phyloP scores from a whole-genome alignment of 2,888 invertebrate species.

The Ormyrus labotus region DNA sequence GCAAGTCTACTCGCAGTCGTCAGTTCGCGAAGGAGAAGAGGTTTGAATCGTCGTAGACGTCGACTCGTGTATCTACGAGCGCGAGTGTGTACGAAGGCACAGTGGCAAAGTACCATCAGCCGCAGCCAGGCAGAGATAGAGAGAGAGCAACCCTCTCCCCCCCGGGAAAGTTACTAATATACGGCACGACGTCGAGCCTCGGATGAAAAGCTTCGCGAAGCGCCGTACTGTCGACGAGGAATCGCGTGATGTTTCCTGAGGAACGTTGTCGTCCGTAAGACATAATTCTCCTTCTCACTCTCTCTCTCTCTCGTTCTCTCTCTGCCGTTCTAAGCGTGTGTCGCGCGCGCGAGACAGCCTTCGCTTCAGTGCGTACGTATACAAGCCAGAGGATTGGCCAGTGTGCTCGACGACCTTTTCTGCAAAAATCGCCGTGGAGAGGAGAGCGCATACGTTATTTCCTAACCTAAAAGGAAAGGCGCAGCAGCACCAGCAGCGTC shows the following conservation, averaged over 20 bases:
- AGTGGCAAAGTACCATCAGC: background rate
- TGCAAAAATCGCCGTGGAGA: too few relatives aligned
- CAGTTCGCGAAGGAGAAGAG: conserved; percentile 30
- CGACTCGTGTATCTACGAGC: background rate
- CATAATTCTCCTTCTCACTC: background rate
- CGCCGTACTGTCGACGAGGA: background rate
- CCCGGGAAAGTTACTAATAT: background rate
- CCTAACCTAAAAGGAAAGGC: too few relatives aligned
- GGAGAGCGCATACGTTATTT: too few relatives aligned
- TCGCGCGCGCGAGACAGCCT: background rate
- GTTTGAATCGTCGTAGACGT: conserved; percentile 34
- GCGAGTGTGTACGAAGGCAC: background rate
- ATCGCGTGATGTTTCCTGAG: conserved; percentile 30
- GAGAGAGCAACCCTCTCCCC: background rate
- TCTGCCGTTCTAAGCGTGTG: background rate
- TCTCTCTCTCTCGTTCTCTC: background rate
- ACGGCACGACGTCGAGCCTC: conserved; percentile 31
- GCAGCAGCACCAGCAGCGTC: too few relatives aligned
- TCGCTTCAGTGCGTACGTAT: too few relatives aligned
- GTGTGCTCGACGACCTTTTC: too few relatives aligned
- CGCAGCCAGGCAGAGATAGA: too few relatives aligned
- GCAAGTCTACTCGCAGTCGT: background rate
- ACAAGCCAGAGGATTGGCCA: too few relatives aligned
- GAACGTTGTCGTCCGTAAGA: conserved; percentile 30
- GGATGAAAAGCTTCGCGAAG: conserved; percentile 5